phyloP scores from a whole-genome alignment of 1,140 invertebrate genomes.

The Apis cerana region DNA sequence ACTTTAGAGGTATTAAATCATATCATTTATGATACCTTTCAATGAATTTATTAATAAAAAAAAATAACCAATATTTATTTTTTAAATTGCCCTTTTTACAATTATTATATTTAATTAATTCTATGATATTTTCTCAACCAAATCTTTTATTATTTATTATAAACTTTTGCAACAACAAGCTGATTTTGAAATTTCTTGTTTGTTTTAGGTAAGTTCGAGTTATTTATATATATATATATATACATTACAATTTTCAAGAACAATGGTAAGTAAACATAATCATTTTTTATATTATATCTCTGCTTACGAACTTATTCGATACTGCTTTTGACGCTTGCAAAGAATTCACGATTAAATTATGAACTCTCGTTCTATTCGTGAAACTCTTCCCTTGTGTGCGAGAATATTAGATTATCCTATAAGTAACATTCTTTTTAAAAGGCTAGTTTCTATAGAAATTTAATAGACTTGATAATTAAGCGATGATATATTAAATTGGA shows the following conservation, averaged over 20 bases:
- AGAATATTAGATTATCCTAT: too few relatives aligned
- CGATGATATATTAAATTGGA: too few relatives aligned
- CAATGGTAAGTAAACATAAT: conserved; percentile 38
- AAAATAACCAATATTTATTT: too few relatives aligned
- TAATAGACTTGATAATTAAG: too few relatives aligned
- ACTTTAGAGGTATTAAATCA: too few relatives aligned
- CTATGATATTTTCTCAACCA: background rate
- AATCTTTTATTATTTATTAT: background rate
- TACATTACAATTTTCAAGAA: background rate
- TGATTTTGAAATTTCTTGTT: conserved; percentile 42
- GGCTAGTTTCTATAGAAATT: too few relatives aligned
- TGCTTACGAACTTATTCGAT: conserved; percentile 7
- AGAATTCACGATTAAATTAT: background rate
- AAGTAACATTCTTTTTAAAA: too few relatives aligned
- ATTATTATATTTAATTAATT: background rate
- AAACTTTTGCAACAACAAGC: background rate
- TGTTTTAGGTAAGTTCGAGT: conserved; percentile 56
- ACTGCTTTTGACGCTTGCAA: conserved; percentile 25
- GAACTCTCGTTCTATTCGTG: too few relatives aligned
- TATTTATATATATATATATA: background rate
- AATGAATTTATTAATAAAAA: too few relatives aligned
- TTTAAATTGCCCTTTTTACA: too few relatives aligned
- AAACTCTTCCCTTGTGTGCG: too few relatives aligned
- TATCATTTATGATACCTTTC: too few relatives aligned
- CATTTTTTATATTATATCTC: conserved; percentile 3